phyloP scores from a whole-genome alignment of 2,113 vertebrate genomes.

The Bombycilla garrulus region DNA sequence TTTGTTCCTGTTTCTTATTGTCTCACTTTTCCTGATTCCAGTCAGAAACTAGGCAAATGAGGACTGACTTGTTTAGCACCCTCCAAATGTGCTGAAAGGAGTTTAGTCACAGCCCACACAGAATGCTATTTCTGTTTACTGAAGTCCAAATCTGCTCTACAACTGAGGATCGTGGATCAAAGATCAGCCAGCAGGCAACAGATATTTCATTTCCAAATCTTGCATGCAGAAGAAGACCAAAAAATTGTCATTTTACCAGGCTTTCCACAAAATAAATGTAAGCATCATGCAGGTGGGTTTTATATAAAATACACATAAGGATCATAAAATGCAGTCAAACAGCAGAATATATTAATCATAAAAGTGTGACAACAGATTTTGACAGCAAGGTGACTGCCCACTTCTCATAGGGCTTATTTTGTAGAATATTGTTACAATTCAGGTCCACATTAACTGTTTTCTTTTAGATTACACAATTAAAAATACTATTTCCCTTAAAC shows the following conservation, averaged over 20 bases:
- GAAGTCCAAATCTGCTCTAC: not conserved
- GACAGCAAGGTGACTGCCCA: not conserved
- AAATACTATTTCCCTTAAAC: not conserved
- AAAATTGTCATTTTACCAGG: not conserved
- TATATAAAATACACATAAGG: not conserved
- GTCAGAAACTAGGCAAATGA: not conserved
- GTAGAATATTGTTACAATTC: not conserved
- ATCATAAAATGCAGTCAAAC: not conserved
- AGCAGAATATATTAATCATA: not conserved
- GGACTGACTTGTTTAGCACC: slow-evolving; percentile 29
- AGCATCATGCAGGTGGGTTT: not conserved
- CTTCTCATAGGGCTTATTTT: not conserved
- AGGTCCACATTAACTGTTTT: not conserved
- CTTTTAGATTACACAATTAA: not conserved
- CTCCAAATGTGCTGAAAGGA: slow-evolving; percentile 36
- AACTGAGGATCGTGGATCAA: not conserved
- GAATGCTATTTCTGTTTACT: slow-evolving; percentile 27
- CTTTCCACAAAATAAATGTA: not conserved
- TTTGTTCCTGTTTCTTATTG: slow-evolving; percentile 21
- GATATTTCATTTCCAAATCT: not conserved
- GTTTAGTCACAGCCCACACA: slow-evolving; percentile 38
- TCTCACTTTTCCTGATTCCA: slow-evolving; percentile 5
- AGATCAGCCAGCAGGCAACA: not conserved
- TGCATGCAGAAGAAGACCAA: not conserved
- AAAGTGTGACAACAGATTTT: not conserved